These are phyloP conservation scores for Aix galericulata DNA, from an alignment of 2,113 vertebrate species.

Conservation along the genomic window DNA sequence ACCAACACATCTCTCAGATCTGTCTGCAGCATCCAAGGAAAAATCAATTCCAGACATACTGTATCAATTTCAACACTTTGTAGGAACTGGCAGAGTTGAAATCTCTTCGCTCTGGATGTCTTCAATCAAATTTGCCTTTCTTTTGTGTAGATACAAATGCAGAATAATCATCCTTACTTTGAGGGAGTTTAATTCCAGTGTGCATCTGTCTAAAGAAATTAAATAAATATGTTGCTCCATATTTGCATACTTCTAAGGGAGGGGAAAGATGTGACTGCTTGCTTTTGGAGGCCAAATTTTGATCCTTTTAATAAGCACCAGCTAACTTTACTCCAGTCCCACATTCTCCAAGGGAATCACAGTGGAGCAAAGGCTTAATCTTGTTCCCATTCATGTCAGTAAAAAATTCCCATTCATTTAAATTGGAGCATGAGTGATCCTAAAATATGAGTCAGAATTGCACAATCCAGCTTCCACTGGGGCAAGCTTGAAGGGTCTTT, in stretches of 20 bases:
- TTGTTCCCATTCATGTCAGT: background rate
- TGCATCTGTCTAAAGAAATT: background rate
- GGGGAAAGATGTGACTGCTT: background rate
- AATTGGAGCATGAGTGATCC: slow-evolving; percentile 3
- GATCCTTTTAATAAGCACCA: background rate
- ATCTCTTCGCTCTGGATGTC: background rate
- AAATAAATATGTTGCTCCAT: background rate
- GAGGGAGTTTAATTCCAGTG: background rate
- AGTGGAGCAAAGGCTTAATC: background rate
- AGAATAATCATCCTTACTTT: background rate
- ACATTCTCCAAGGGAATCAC: background rate
- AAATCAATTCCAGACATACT: slow-evolving; percentile 40
- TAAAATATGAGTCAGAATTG: slow-evolving; percentile 18
- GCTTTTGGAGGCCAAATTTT: background rate
- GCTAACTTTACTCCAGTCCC: background rate
- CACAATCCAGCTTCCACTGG: background rate
- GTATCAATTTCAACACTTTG: slow-evolving; percentile 19
- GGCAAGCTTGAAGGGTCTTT: background rate
- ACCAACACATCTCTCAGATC: background rate
- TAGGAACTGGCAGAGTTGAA: background rate
- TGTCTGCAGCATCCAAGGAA: background rate
- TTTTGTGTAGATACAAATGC: background rate
- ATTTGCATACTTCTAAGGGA: background rate
- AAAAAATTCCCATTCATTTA: background rate
- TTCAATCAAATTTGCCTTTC: slow-evolving; percentile 1